phyloP scores from a whole-genome alignment of 2,888 invertebrate species.

The Heliconius cydno region DNA sequence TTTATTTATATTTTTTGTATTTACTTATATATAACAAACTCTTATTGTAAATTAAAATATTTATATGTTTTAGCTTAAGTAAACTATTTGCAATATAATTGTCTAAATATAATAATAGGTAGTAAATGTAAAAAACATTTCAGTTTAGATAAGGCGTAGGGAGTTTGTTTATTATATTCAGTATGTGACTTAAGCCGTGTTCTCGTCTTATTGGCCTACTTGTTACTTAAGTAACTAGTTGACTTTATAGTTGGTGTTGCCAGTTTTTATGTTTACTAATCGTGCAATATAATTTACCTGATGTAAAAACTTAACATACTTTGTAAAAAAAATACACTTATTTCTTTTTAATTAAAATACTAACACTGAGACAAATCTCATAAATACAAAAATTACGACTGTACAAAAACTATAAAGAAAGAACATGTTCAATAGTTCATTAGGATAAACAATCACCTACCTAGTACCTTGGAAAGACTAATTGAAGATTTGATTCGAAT shows the following conservation, averaged over 20 bases:
- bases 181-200: not conserved
- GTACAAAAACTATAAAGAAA: no score
- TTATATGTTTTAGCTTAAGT: not conserved
- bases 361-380: no score
- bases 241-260: not conserved
- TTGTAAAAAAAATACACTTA: not conserved
- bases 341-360: not conserved
- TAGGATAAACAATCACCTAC: no score
- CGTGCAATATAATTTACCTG: not conserved
- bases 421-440: no score
- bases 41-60: not conserved
- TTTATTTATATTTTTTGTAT: not conserved
- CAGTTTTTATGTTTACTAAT: not conserved
- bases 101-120: not conserved
- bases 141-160: not conserved
- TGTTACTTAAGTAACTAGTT: not conserved
- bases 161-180: not conserved
- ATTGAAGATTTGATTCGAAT: no score
- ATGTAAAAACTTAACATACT: not conserved
- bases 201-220: not conserved
- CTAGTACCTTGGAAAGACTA: no score
- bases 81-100: not conserved
- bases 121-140: not conserved
- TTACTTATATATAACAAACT: not conserved
- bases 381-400: no score